Evolutionary conservation across 1,140 invertebrate genomes (phyloP), one percentile per base, ranked within the genome.

Genomic region (Pseudomyrmex dendroicus): DNA sequence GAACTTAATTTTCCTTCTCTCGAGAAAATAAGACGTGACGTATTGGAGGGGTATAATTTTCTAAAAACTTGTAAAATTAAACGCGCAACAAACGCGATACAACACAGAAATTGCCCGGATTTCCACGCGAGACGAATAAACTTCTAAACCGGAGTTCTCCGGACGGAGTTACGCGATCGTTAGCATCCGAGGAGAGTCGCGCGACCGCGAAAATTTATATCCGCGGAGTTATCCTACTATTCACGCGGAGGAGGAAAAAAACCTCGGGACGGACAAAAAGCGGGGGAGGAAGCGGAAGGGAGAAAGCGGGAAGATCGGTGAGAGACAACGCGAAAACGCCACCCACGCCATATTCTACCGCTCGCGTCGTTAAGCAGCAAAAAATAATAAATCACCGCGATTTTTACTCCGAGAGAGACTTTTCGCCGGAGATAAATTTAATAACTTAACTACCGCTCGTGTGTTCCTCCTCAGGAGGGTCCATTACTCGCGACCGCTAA

Each of bases 381-480:
- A 93, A 92, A 93, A 93, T 91, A 92, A 93, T 93, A 93, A 93
- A 93, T 93, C 91, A 91, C 88, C 86, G 82, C 82, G 90, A 92
- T 91, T 90, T 92, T 90, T 89, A 89, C 66, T 78, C 84, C 25
- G 54, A 84, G 80, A 35, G 5, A 35, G 35, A 35, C 35, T 35
- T 35, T 85, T 80, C 84, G 86, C 35, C 89, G 82, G 78, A 93
- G 91, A 93, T 93, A 93, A 93, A 93, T 93, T 93, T 92, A 92
- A 92, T 92, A 92, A 92, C 89, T 91, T 90, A 92, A 92, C 91
- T 91, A 89, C 91, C 86, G 87, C 84, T 86, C 66, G 86, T 84
- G 35, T 86, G 84, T 85, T 86, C 76, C 83, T 73, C 3, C 5
- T 57, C 64, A 62, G 46, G 4, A 86, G 52, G 25, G 82, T 62